Evolutionary conservation across 2,888 invertebrate species (phyloP).

Genomic region (Cheiracanthium punctorium): DNA sequence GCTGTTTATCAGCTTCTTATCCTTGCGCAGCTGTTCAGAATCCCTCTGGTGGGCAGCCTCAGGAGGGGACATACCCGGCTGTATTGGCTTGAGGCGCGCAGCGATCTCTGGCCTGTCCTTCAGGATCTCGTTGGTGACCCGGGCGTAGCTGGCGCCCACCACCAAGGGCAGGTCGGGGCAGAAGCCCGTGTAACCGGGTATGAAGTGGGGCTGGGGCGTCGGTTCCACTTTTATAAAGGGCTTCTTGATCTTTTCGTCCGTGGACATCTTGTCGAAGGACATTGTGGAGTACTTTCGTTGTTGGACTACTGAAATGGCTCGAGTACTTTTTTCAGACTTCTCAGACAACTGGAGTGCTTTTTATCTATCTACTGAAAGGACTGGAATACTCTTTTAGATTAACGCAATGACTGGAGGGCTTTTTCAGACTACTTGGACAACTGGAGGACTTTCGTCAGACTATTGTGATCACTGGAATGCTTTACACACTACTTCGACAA

Average conservation of each 20-base stretch:
- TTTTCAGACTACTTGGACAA: no score
- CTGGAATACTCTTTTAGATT: no score
- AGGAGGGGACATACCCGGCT: no score
- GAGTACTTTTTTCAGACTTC: no score
- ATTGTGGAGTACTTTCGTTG: no score
- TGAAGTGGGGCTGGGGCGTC: slow-evolving; percentile 33
- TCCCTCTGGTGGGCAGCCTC: slow-evolving; percentile 4
- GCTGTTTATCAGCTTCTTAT: slow-evolving; percentile 20
- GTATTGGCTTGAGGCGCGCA: not conserved
- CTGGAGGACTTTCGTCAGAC: no score
- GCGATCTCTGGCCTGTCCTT: slow-evolving; percentile 15
- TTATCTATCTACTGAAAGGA: no score
- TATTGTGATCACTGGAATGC: no score
- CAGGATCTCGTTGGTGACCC: slow-evolving; percentile 11
- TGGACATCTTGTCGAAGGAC: slow-evolving; percentile 43
- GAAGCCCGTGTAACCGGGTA: slow-evolving; percentile 47
- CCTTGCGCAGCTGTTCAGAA: not conserved
- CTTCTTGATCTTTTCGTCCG: slow-evolving; percentile 29
- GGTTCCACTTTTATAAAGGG: slow-evolving; percentile 19
- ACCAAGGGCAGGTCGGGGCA: slow-evolving; percentile 8
- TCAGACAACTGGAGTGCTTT: no score
- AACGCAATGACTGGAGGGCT: no score
- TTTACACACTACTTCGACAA: no score
- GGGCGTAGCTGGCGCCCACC: slow-evolving; percentile 12
- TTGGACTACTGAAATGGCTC: no score